Evolutionary conservation across 2,888 invertebrate genomes (phyloP).

Genomic region (Clistopyga incitator): DNA sequence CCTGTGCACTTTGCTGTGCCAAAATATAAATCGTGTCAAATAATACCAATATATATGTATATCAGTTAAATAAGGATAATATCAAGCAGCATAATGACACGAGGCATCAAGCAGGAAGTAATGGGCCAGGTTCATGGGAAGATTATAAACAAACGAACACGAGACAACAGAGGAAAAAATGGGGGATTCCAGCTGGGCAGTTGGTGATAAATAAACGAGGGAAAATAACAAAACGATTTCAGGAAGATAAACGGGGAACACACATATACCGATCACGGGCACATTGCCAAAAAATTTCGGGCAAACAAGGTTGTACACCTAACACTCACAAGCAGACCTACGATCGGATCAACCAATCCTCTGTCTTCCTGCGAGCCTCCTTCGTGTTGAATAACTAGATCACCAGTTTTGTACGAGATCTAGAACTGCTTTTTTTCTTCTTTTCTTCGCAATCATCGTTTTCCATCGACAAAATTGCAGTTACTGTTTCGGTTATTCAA

Average conservation of each 20-base stretch:
- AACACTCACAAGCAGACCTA: constrained; percentile 83
- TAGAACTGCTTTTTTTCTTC: neutral
- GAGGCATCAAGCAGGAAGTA: constrained; percentile 67
- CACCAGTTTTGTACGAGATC: neutral
- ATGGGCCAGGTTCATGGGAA: constrained; percentile 15
- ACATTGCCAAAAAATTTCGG: constrained; percentile 77
- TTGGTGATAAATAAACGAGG: constrained; percentile 48
- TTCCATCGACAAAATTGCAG: neutral
- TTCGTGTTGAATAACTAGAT: constrained; percentile 71
- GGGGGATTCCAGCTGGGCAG: neutral
- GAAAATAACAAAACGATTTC: constrained; percentile 51
- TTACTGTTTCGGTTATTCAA: constrained; percentile 50
- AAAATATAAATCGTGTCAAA: constrained; percentile 46
- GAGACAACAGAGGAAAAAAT: neutral
- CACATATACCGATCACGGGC: constrained; percentile 77
- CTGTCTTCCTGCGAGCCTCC: constrained; percentile 68
- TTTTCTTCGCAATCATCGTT: constrained; percentile 1
- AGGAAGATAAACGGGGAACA: constrained; percentile 55
- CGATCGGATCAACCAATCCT: constrained; percentile 78
- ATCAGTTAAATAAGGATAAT: constrained; percentile 15
- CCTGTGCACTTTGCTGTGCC: constrained; percentile 53
- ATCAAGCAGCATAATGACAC: constrained; percentile 66
- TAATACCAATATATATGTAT: constrained; percentile 16
- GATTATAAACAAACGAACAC: neutral
- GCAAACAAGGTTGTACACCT: constrained; percentile 79